Conservation (phyloP, 2,888 invertebrate genomes). For the Vesta saturnalis region DNA sequence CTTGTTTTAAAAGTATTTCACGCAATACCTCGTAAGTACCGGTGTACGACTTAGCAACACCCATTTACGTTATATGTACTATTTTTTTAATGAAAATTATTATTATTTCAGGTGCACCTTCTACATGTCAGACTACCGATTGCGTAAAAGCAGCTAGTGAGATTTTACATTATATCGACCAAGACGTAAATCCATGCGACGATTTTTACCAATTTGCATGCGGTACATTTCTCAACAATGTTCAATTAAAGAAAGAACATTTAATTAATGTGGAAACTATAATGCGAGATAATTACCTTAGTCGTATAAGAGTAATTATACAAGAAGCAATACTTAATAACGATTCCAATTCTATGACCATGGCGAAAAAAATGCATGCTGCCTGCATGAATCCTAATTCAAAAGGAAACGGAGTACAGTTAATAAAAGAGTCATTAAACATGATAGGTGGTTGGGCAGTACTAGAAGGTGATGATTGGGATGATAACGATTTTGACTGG, state of each 20-base stretch:
- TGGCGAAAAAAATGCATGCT: slow-evolving; percentile 46
- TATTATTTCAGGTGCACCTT: slow-evolving; percentile 31
- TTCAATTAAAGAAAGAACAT: slow-evolving; percentile 30
- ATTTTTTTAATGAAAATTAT: background rate
- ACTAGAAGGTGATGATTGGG: slow-evolving; percentile 62
- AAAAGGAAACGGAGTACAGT: slow-evolving; percentile 52
- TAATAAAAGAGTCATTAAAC: slow-evolving; percentile 56
- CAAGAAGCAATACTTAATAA: slow-evolving; percentile 34
- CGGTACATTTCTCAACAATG: slow-evolving; percentile 40
- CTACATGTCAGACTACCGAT: slow-evolving; percentile 38
- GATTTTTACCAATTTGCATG: slow-evolving; percentile 47
- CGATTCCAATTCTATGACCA: slow-evolving; percentile 39
- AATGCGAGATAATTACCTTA: slow-evolving; percentile 32
- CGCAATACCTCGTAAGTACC: background rate
- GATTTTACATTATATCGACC: slow-evolving; percentile 39
- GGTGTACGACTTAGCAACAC: no score
- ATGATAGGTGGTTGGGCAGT: slow-evolving; percentile 70
- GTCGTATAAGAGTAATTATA: slow-evolving; percentile 43
- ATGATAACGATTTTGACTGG: slow-evolving; percentile 57
- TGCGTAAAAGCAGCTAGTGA: slow-evolving; percentile 44
- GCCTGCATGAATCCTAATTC: slow-evolving; percentile 56
- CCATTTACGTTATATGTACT: background rate
- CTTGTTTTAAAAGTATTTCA: background rate
- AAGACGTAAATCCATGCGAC: slow-evolving; percentile 40
- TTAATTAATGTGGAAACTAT: slow-evolving; percentile 31